phyloP scores from a whole-genome alignment of 2,888 invertebrate species.

The Chrysolina americana region DNA sequence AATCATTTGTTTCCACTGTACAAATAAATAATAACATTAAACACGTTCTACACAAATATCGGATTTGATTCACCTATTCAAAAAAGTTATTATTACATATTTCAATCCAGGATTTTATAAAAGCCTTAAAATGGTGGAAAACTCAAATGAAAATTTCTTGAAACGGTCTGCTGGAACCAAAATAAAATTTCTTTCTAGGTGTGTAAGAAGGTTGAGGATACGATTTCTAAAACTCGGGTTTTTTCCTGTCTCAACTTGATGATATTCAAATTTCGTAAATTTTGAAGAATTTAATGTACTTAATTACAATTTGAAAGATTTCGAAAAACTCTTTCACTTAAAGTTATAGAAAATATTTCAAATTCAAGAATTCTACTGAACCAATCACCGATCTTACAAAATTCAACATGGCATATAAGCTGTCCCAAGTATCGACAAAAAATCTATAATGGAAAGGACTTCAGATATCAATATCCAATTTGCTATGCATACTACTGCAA shows the following conservation, averaged over 20 bases:
- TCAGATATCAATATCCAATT: neutral
- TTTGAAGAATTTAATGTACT: slow-evolving; percentile 14
- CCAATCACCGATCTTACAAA: slow-evolving; percentile 57
- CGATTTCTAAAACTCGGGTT: slow-evolving; percentile 39
- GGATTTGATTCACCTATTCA: no score
- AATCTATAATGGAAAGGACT: slow-evolving; percentile 1
- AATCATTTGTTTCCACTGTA: no score
- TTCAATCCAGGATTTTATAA: slow-evolving; percentile 11
- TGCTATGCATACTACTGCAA: neutral
- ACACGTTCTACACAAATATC: no score
- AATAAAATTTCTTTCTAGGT: slow-evolving; percentile 45
- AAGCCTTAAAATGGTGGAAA: neutral
- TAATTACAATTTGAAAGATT: slow-evolving; percentile 25
- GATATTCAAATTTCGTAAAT: slow-evolving; percentile 25
- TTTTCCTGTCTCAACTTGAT: slow-evolving; percentile 31
- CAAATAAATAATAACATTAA: no score
- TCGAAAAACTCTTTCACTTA: slow-evolving; percentile 41
- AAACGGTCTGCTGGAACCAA: slow-evolving; percentile 50
- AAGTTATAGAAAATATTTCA: slow-evolving; percentile 21
- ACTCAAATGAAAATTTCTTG: slow-evolving; percentile 1
- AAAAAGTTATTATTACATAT: no score
- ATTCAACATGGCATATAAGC: slow-evolving; percentile 15
- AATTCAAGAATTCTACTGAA: slow-evolving; percentile 27
- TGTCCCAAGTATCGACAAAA: slow-evolving; percentile 20
- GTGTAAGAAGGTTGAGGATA: slow-evolving; percentile 47